Percentiles rank a stretch among this genome's conserved stretches.
Evolutionary conservation across 2,888 invertebrate species (phyloP).

Genomic region (Linyphia triangularis): DNA sequence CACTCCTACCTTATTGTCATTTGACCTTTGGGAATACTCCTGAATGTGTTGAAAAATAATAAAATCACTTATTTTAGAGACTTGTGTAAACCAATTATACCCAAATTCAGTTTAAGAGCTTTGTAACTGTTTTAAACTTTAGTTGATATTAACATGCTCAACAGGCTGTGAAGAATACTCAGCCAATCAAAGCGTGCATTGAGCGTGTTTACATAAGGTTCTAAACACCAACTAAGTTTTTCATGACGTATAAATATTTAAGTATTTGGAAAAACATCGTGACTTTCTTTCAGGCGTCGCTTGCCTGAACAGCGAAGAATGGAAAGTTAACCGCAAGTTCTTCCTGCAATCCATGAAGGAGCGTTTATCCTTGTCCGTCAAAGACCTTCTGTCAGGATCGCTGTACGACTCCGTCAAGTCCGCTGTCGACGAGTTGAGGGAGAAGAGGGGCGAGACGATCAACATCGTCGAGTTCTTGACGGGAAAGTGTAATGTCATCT

Average conservation of each 20-base stretch:
- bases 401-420: slow-evolving; percentile 34
- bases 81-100: too few relatives aligned
- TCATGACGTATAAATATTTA: background rate
- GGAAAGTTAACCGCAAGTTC: slow-evolving; percentile 51
- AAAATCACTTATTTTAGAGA: too few relatives aligned
- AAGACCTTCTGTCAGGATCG: slow-evolving; percentile 10
- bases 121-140: too few relatives aligned
- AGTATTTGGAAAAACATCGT: background rate
- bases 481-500: background rate
- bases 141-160: too few relatives aligned
- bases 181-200: background rate
- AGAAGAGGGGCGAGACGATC: background rate
- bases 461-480: slow-evolving; percentile 28
- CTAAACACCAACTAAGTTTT: background rate
- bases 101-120: too few relatives aligned
- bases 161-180: too few relatives aligned
- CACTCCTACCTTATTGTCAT: too few relatives aligned
- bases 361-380: background rate
- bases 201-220: background rate
- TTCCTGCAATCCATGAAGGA: slow-evolving; percentile 38
- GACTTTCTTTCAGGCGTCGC: slow-evolving; percentile 14
- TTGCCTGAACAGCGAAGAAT: slow-evolving; percentile 18
- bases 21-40: too few relatives aligned
- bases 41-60: too few relatives aligned
- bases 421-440: background rate